These are phyloP conservation scores for Chiroxiphia lanceolata DNA, from an alignment of 2,797 vertebrate species.

Conservation along the genomic window DNA sequence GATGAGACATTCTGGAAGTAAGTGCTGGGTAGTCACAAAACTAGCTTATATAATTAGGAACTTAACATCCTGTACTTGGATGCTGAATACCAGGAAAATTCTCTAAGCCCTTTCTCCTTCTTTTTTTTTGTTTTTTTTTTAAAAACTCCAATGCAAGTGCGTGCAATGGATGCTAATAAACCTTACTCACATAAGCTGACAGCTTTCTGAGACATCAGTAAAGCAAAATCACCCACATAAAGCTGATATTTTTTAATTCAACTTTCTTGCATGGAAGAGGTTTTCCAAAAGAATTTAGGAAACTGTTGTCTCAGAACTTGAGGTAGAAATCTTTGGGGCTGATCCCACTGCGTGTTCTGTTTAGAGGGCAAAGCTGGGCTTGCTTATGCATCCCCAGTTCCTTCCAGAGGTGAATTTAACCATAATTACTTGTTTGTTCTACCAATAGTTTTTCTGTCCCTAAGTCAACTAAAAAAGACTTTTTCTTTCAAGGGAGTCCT, in stretches of 20 bases:
- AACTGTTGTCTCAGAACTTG: background rate
- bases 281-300: background rate
- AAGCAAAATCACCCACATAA: background rate
- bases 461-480: background rate
- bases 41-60: background rate
- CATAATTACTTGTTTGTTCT: background rate
- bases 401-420: background rate
- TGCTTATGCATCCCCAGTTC: background rate
- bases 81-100: background rate
- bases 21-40: background rate
- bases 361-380: background rate
- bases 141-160: background rate
- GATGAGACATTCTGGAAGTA: background rate
- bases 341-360: background rate
- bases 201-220: background rate
- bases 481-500: constrained; percentile 4
- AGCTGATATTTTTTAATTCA: background rate
- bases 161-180: background rate
- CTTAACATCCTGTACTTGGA: background rate
- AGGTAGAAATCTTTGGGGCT: background rate
- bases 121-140: background rate
- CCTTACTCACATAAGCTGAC: background rate
- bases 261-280: background rate
- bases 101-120: background rate
- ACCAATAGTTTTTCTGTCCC: background rate